phyloP scores from a whole-genome alignment of 2,797 vertebrate species.

The Poliocrania exsul region DNA sequence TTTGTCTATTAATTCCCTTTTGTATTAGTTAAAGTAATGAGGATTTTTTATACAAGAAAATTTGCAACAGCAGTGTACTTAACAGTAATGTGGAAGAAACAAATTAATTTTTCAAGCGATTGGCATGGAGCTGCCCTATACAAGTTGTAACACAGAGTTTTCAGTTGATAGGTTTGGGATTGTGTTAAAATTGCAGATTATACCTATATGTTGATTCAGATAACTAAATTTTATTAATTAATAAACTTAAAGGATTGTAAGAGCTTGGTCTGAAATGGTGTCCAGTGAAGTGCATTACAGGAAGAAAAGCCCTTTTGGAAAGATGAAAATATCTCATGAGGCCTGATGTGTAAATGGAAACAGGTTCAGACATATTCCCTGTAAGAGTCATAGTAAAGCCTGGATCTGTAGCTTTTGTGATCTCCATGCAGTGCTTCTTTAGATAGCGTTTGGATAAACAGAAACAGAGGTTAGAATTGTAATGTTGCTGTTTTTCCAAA shows the following conservation, averaged over 20 bases:
- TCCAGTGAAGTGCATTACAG: background rate
- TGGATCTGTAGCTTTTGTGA: background rate
- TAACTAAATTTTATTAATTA: background rate
- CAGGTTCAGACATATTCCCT: background rate
- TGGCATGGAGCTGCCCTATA: background rate
- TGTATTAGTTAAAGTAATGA: background rate
- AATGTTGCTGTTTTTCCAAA: background rate
- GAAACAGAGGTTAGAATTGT: background rate
- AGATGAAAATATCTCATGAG: background rate
- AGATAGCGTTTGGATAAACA: background rate
- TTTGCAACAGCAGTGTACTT: rapidly evolving
- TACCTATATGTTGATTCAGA: background rate
- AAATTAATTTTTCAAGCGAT: background rate
- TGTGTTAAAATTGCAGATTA: background rate
- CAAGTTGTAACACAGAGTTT: background rate
- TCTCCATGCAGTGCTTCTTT: background rate
- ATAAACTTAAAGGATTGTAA: background rate
- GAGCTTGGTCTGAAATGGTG: background rate
- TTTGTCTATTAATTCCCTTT: too few species aligned
- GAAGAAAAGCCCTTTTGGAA: background rate
- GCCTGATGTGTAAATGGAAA: background rate
- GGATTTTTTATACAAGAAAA: background rate
- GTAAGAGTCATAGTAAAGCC: background rate
- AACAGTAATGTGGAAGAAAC: background rate
- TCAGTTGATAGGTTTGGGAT: background rate